Conservation (phyloP, 2,888 invertebrate genomes). For the Drosophila parthenogenetica region DNA sequence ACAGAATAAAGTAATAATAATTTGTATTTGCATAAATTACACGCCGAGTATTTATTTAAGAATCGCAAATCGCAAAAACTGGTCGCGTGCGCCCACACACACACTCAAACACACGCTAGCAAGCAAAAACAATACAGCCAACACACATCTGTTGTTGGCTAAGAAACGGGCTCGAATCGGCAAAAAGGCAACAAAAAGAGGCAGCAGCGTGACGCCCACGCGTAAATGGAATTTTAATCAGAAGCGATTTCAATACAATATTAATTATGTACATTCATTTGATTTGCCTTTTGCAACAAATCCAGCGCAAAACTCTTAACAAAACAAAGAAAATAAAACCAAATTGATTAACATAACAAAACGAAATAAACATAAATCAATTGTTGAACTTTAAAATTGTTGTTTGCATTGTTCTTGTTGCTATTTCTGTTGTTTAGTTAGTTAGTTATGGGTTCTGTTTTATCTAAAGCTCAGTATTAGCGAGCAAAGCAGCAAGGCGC, state of each 20-base stretch:
- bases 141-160: slow-evolving; percentile 17
- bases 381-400: slow-evolving; percentile 8
- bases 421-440: not conserved
- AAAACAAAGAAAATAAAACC: slow-evolving; percentile 1
- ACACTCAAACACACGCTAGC: not conserved
- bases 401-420: slow-evolving; percentile 1
- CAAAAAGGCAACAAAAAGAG: not conserved
- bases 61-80: slow-evolving; percentile 36
- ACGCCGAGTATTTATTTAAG: slow-evolving; percentile 45
- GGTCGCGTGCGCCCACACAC: slow-evolving; percentile 50
- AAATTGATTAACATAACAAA: slow-evolving; percentile 36
- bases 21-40: slow-evolving; percentile 36
- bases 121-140: not conserved
- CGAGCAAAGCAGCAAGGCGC: not conserved
- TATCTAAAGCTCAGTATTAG: not conserved
- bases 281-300: slow-evolving; percentile 18
- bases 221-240: slow-evolving; percentile 50
- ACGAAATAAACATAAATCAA: slow-evolving; percentile 33
- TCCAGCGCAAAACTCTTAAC: slow-evolving; percentile 30
- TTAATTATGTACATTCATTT: slow-evolving; percentile 52
- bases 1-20: slow-evolving; percentile 9
- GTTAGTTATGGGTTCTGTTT: not conserved
- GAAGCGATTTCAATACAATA: slow-evolving; percentile 40
- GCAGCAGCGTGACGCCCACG: slow-evolving; percentile 41
- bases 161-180: slow-evolving; percentile 31